phyloP scores from a whole-genome alignment of 2,113 vertebrate species.

The Tautogolabrus adspersus region DNA sequence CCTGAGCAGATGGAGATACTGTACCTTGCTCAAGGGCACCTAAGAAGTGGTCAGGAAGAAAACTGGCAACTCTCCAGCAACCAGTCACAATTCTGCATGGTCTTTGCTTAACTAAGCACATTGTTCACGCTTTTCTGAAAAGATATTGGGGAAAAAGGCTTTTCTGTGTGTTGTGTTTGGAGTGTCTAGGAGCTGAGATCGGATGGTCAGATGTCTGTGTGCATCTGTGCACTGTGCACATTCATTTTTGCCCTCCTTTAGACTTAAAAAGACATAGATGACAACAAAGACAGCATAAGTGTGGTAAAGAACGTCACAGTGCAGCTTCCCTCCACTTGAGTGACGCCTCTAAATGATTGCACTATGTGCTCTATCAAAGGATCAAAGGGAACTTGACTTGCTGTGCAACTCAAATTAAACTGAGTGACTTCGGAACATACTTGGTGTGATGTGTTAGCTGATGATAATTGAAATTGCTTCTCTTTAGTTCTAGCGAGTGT shows the following conservation, averaged over 20 bases:
- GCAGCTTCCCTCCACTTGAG: slow-evolving; percentile 41
- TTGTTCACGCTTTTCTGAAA: too few species aligned
- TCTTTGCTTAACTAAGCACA: too few species aligned
- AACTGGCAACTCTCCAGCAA: too few species aligned
- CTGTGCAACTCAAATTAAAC: slow-evolving; percentile 3
- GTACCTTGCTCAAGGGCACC: too few species aligned
- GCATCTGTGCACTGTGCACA: neutral
- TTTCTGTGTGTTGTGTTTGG: too few species aligned
- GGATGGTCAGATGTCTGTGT: too few species aligned
- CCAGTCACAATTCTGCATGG: too few species aligned
- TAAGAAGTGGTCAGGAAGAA: too few species aligned
- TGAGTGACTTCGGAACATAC: slow-evolving; percentile 43
- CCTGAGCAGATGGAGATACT: too few species aligned
- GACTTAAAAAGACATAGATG: slow-evolving; percentile 17
- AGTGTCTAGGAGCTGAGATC: too few species aligned
- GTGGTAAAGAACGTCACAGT: neutral
- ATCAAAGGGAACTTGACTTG: neutral
- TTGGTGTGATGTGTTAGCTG: slow-evolving; percentile 48
- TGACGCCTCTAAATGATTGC: slow-evolving; percentile 41
- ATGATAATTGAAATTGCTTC: slow-evolving; percentile 57
- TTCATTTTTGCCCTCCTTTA: slow-evolving; percentile 3
- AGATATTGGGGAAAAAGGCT: too few species aligned
- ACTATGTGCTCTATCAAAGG: neutral
- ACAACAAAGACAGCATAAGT: slow-evolving; percentile 29
- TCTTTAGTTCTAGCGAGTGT: neutral